A percentile compares a stretch with the other conserved stretches of the same genome.
Evolutionary conservation across 1,140 invertebrate species (phyloP).

Genomic region (Teleopsis dalmanni): DNA sequence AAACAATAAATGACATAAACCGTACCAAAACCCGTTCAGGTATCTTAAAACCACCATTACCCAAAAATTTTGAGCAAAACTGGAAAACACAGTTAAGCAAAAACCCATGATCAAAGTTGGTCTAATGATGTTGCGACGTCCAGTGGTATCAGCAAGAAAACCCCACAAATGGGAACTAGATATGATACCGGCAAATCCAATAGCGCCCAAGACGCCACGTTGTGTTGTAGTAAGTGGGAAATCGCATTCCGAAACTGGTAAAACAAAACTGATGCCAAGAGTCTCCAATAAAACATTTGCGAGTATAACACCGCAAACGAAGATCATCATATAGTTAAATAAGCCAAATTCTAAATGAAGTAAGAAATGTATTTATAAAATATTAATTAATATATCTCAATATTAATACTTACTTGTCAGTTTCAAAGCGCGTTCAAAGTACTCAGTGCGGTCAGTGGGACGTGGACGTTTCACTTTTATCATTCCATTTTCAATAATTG

Average conservation of each 20-base stretch:
- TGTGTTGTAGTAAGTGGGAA: slow-evolving; percentile 51
- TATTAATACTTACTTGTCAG: slow-evolving; percentile 11
- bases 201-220: slow-evolving; percentile 50
- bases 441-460: slow-evolving; percentile 6
- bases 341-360: slow-evolving; percentile 46
- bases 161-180: slow-evolving; percentile 61
- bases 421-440: slow-evolving; percentile 11
- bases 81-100: slow-evolving; percentile 10
- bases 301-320: slow-evolving; percentile 49
- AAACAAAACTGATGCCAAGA: slow-evolving; percentile 52
- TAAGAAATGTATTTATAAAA: not conserved
- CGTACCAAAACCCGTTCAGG: slow-evolving; percentile 21
- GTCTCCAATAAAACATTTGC: slow-evolving; percentile 56
- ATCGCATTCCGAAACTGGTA: slow-evolving; percentile 61
- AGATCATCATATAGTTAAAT: slow-evolving; percentile 55
- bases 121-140: slow-evolving; percentile 59
- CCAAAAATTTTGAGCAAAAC: slow-evolving; percentile 16
- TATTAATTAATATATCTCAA: not conserved
- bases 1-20: not conserved
- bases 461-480: not conserved
- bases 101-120: slow-evolving; percentile 18
- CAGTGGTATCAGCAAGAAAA: slow-evolving; percentile 63
- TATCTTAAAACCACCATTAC: slow-evolving; percentile 15
- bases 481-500: slow-evolving; percentile 10
- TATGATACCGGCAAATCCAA: slow-evolving; percentile 49